Percentiles rank a stretch among this genome's conserved stretches.
Evolutionary conservation across 2,797 vertebrate species (phyloP).

Genomic region (Sebastes hubbsi): DNA sequence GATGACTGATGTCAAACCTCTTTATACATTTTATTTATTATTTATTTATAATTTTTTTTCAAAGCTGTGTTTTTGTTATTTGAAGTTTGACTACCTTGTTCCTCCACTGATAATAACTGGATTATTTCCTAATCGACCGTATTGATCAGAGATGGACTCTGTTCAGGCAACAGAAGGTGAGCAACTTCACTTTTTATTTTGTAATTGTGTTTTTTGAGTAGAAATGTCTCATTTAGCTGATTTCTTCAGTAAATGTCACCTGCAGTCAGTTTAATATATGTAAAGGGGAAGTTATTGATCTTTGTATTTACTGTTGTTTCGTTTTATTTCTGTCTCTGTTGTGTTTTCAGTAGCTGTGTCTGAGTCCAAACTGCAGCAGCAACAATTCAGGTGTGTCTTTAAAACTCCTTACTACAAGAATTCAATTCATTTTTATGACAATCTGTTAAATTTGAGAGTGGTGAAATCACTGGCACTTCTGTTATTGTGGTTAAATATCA

Average conservation of each 20-base stretch:
- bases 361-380: background rate
- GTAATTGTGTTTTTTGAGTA: background rate
- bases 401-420: no score
- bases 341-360: conserved; percentile 1
- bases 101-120: background rate
- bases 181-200: background rate
- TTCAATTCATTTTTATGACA: no score
- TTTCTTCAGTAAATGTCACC: background rate
- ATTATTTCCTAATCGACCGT: background rate
- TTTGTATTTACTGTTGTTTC: background rate
- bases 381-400: background rate
- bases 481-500: background rate
- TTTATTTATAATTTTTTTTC: background rate
- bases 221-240: background rate
- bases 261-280: no score
- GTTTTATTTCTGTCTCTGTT: background rate
- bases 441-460: no score
- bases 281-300: background rate
- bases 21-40: background rate
- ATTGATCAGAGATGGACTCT: background rate
- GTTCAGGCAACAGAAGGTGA: conserved; percentile 21
- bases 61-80: background rate
- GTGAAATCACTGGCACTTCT: background rate
- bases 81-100: background rate
- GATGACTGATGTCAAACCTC: no score